phyloP scores from a whole-genome alignment of 2,797 vertebrate species.

The Salarias fasciatus region DNA sequence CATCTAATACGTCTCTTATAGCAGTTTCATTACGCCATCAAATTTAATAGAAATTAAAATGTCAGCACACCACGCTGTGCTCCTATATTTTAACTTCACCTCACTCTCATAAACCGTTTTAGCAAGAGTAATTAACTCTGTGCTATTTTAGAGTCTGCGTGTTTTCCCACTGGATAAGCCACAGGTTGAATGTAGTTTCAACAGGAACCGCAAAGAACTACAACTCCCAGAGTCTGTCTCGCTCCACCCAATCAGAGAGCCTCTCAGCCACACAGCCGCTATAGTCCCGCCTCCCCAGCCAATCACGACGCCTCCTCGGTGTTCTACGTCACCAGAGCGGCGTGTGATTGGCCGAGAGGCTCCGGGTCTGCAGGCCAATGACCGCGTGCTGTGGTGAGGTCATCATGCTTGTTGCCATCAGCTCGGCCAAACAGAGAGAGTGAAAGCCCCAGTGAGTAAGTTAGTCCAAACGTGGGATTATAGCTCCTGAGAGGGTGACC shows the following conservation, averaged over 20 bases:
- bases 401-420: slow-evolving; percentile 85
- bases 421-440: slow-evolving; percentile 80
- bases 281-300: slow-evolving; percentile 72
- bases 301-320: slow-evolving; percentile 53
- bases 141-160: not conserved
- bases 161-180: slow-evolving; percentile 10
- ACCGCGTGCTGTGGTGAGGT: slow-evolving; percentile 83
- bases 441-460: slow-evolving; percentile 68
- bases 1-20: not conserved
- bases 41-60: slow-evolving; percentile 3
- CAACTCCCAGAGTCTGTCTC: slow-evolving; percentile 55
- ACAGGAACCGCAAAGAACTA: slow-evolving; percentile 41
- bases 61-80: not conserved
- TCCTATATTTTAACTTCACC: not conserved
- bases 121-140: not conserved
- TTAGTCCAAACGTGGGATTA: slow-evolving; percentile 68
- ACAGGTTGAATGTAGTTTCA: slow-evolving; percentile 70
- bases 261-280: slow-evolving; percentile 29
- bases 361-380: slow-evolving; percentile 79
- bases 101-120: not conserved
- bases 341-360: slow-evolving; percentile 76
- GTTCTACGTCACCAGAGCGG: slow-evolving; percentile 79
- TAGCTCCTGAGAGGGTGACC: slow-evolving; percentile 68
- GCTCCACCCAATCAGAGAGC: slow-evolving; percentile 80
- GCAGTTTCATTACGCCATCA: not conserved